Percentiles rank a stretch among this genome's conserved stretches.
Conservation (phyloP, 2,113 vertebrate genomes). For the Peucedramus taeniatus region DNA sequence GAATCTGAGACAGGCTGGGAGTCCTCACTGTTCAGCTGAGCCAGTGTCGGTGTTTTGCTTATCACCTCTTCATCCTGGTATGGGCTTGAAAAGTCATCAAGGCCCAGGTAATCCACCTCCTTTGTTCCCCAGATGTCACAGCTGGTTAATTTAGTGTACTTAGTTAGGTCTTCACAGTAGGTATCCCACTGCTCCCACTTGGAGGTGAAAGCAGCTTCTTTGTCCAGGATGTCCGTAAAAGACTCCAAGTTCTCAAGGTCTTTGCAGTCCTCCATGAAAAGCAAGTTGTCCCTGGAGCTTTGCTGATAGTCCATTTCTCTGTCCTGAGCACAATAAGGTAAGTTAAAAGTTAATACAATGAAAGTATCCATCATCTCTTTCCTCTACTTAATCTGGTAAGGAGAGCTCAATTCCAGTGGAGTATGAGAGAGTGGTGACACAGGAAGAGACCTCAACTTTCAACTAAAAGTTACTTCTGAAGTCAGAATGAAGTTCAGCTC, state of each 20-base stretch:
- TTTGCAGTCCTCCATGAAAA: constrained; percentile 85
- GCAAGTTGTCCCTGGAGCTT: constrained; percentile 87
- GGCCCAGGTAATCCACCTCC: constrained; percentile 96
- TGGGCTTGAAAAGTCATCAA: constrained; percentile 97
- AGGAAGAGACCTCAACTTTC: neutral
- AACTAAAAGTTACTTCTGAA: neutral
- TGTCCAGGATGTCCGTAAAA: constrained; percentile 85
- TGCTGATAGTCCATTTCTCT: constrained; percentile 93
- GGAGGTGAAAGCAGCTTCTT: constrained; percentile 82
- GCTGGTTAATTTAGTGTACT: constrained; percentile 95
- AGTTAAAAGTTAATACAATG: neutral
- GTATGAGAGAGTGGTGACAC: neutral
- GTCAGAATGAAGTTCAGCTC: neutral
- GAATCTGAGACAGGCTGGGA: constrained; percentile 94
- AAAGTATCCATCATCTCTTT: neutral
- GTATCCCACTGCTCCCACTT: constrained; percentile 98
- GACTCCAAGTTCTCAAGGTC: constrained; percentile 89
- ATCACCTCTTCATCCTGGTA: constrained; percentile 99
- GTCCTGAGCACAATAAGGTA: constrained; percentile 73
- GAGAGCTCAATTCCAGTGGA: neutral
- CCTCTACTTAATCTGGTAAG: neutral
- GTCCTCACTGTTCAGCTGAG: constrained; percentile 97
- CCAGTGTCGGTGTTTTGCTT: constrained; percentile 91
- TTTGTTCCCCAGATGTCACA: constrained; percentile 99
- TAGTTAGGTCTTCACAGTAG: constrained; percentile 98